phyloP scores from a whole-genome alignment of 2,113 vertebrate genomes.

The Callospermophilus lateralis region DNA sequence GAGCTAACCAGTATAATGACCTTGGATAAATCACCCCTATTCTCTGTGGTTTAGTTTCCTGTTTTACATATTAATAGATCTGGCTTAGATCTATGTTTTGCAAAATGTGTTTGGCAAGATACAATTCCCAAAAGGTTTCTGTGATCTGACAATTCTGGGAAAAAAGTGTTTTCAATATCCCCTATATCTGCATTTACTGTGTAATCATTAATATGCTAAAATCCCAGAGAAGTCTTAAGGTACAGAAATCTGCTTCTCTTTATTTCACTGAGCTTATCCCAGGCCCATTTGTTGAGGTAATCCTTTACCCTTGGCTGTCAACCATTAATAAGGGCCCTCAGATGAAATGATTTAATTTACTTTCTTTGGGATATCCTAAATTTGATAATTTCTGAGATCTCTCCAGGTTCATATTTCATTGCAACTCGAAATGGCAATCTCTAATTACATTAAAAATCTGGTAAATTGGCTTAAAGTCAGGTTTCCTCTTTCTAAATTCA shows the following conservation, averaged over 20 bases:
- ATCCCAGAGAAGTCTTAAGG: neutral
- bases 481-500: neutral
- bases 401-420: neutral
- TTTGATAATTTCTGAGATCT: neutral
- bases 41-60: constrained; percentile 8
- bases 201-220: neutral
- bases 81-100: neutral
- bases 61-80: neutral
- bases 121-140: neutral
- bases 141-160: neutral
- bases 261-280: neutral
- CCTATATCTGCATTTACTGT: neutral
- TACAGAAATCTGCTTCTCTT: neutral
- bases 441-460: neutral
- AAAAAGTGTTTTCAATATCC: neutral
- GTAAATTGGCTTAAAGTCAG: neutral
- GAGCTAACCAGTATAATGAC: neutral
- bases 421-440: neutral
- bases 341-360: neutral
- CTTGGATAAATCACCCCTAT: neutral
- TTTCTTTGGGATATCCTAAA: neutral
- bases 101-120: neutral
- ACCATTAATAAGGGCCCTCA: neutral
- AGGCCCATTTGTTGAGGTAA: neutral
- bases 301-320: neutral